A percentile compares a stretch with the other conserved stretches of the same genome.
phyloP scores from a whole-genome alignment of 2,888 invertebrate species.

The Aphodius sticticus region DNA sequence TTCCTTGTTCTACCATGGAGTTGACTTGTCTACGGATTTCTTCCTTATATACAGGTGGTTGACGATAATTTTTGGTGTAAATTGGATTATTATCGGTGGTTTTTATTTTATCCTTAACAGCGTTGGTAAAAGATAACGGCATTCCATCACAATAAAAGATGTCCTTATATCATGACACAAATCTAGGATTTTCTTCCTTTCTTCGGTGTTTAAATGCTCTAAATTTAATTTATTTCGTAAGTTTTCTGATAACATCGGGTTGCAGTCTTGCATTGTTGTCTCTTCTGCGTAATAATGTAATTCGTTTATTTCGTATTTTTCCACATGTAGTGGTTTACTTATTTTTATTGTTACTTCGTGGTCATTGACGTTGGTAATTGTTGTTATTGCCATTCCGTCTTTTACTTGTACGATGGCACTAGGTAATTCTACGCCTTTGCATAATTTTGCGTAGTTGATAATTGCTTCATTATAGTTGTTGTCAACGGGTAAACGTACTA shows the following conservation, averaged over 20 bases:
- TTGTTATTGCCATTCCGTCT: not conserved
- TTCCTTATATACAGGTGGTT: constrained; percentile 50
- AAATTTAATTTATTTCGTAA: constrained; percentile 27
- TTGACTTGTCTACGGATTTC: constrained; percentile 51
- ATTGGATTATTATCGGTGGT: constrained; percentile 48
- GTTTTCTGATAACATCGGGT: constrained; percentile 21
- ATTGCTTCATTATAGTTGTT: constrained; percentile 7
- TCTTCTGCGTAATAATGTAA: no score
- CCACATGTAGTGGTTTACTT: not conserved
- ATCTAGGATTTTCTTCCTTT: not conserved
- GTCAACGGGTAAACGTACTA: not conserved
- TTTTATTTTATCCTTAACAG: constrained; percentile 48
- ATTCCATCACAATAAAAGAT: constrained; percentile 14
- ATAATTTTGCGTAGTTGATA: constrained; percentile 4
- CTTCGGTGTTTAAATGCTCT: constrained; percentile 25
- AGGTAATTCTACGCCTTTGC: constrained; percentile 1
- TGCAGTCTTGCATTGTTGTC: not conserved
- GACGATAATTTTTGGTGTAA: constrained; percentile 51
- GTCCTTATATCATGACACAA: constrained; percentile 15
- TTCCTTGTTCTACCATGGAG: constrained; percentile 45
- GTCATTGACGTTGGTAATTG: not conserved
- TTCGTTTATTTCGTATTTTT: not conserved
- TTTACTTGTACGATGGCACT: not conserved
- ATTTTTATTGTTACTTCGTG: not conserved
- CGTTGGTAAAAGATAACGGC: no score